Base-by-base conservation (phyloP, 2,888 invertebrate genomes). In the Lacanobia oleracea region DNA sequence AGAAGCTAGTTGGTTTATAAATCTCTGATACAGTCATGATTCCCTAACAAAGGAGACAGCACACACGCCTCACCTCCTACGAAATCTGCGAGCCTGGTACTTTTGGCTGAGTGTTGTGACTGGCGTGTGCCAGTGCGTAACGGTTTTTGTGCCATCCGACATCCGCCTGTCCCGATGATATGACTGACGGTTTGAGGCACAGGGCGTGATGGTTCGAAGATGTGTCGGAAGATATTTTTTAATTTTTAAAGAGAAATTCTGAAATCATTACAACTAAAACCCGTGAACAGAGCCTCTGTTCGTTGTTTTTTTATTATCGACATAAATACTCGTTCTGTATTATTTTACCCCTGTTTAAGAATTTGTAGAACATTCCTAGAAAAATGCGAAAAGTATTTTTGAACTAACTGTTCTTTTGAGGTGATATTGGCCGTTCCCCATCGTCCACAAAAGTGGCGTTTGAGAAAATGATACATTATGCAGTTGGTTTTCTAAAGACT, bases 121-220 rank as follows among this genome's bases (percentile, higher is more conserved):
- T 87, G 87, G 82, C 60, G 81, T 6, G 72, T 88, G 83, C 43
- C 88, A 81, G 81, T 73, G 86, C 88, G 89, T 84, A 84, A 89
- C 89, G 71, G 82, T 87, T 89, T 91, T 91, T 91, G 86, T 89
- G 82, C 84, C 81, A 74, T 43, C 81, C 86, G 87, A 85, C 88
- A 87, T 91, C 91, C 91, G 88, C 77, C 80, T 82, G 76, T 72
- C 75, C 67, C 71, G 78, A 80, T 82, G 85, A 86, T 85, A 87
- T 86, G 87, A 87, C 75, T 66, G 70, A 56, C 48, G 27, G 50
- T 48, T 60, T 43, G 65, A 43, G 16, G 45, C 43, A 79, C 79
- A 63, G 53, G 79, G n/a, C 21, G 10, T 61, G 12, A 23, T 23
- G 18, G 23, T 45, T 16, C 9, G 23, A 60, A 67, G 72, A 77